Conservation (phyloP, 2,888 invertebrate genomes). For the Desoria tigrina region DNA sequence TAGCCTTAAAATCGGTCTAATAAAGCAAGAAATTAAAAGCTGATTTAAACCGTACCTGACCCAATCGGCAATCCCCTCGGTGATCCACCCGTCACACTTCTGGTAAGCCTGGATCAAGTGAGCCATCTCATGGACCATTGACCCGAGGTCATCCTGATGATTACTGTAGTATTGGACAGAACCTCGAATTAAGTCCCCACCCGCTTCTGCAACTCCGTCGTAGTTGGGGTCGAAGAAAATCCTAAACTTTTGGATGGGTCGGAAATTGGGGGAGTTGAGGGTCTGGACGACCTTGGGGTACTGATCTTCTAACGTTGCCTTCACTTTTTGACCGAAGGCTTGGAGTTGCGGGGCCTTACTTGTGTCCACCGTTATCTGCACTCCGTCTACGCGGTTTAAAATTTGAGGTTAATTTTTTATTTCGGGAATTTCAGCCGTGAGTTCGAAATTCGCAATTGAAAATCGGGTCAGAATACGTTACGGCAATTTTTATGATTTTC, state of each 20-base stretch:
- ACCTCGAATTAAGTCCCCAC: conserved; percentile 34
- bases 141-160: conserved; percentile 40
- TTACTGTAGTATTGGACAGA: conserved; percentile 37
- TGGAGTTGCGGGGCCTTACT: conserved; percentile 37
- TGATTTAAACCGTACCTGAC: no score
- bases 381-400: conserved; percentile 1
- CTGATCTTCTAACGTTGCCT: conserved; percentile 38
- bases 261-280: conserved; percentile 40
- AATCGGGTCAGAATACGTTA: no score
- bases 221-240: conserved; percentile 50
- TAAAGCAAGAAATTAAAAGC: no score
- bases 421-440: no score
- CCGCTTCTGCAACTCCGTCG: conserved; percentile 49
- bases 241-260: conserved; percentile 24
- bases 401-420: no score
- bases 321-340: conserved; percentile 38
- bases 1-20: no score
- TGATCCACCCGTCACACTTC: conserved; percentile 34
- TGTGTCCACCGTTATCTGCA: conserved; percentile 27
- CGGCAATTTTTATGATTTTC: no score
- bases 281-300: conserved; percentile 28
- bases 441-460: no score
- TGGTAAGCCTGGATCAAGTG: conserved; percentile 40
- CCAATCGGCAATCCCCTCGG: conserved; percentile 45
- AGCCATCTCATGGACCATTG: conserved; percentile 46